Evolutionary conservation across 1,140 invertebrate genomes (phyloP).

Genomic region (Agrypnia vestita): DNA sequence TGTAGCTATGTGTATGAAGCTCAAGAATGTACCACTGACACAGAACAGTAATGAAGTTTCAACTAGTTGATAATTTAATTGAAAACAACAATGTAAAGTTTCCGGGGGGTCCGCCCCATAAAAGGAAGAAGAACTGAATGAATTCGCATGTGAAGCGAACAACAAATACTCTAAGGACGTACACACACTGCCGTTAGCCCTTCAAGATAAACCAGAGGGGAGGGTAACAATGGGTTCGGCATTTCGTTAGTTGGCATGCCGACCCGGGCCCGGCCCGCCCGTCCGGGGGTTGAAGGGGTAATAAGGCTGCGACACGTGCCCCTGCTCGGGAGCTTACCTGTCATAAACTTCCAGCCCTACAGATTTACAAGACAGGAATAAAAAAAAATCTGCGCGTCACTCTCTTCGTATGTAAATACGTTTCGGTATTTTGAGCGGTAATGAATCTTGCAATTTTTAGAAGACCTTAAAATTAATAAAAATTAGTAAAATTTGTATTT

Average conservation of each 20-base stretch:
- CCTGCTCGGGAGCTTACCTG: not conserved
- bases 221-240: constrained; percentile 20
- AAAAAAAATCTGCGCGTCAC: no score
- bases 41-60: no score
- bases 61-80: constrained; percentile 9
- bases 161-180: constrained; percentile 32
- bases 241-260: constrained; percentile 41
- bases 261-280: not conserved
- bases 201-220: constrained; percentile 31
- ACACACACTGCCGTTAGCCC: constrained; percentile 22
- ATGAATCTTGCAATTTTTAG: no score
- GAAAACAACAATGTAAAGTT: constrained; percentile 20
- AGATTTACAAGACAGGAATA: not conserved
- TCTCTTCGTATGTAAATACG: no score
- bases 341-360: constrained; percentile 14
- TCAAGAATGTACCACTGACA: no score
- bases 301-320: constrained; percentile 50
- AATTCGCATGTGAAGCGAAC: constrained; percentile 39
- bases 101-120: constrained; percentile 3
- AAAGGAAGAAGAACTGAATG: not conserved
- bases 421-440: no score
- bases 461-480: no score
- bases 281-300: constrained; percentile 41
- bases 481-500: no score
- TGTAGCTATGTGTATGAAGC: no score